Conservation (phyloP, 2,888 invertebrate genomes). For the Nephrotoma appendiculata region DNA sequence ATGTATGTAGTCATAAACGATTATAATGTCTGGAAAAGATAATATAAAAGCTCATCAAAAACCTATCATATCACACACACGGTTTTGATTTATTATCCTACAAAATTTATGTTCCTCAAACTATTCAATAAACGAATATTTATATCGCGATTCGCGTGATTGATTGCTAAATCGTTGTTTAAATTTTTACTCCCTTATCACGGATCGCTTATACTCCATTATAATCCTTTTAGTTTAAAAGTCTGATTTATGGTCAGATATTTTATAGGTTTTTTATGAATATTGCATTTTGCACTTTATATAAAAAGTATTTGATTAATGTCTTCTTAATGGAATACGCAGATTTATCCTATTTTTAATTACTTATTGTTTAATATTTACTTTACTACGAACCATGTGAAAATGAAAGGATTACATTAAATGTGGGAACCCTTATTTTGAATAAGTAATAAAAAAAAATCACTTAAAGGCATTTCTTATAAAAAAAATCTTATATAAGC, state of each 20-base stretch:
- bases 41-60: constrained; percentile 1
- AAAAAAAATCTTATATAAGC: background rate
- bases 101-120: background rate
- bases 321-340: background rate
- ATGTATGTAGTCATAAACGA: background rate
- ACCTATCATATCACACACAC: background rate
- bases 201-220: background rate
- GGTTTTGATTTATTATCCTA: background rate
- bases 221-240: background rate
- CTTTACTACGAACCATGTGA: background rate
- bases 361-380: background rate
- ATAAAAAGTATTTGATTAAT: background rate
- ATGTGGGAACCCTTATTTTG: background rate
- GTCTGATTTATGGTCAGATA: background rate
- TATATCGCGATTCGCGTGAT: background rate
- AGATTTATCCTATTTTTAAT: background rate
- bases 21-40: background rate
- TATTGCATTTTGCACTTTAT: constrained; percentile 1
- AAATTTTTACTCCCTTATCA: background rate
- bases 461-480: background rate
- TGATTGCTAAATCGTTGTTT: background rate
- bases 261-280: background rate
- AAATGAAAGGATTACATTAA: background rate
- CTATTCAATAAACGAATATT: background rate
- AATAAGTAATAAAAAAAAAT: background rate